Evolutionary conservation across 2,797 vertebrate genomes (phyloP), one percentile per base, ranked within the genome.

Genomic region (Notolepis coatsorum): DNA sequence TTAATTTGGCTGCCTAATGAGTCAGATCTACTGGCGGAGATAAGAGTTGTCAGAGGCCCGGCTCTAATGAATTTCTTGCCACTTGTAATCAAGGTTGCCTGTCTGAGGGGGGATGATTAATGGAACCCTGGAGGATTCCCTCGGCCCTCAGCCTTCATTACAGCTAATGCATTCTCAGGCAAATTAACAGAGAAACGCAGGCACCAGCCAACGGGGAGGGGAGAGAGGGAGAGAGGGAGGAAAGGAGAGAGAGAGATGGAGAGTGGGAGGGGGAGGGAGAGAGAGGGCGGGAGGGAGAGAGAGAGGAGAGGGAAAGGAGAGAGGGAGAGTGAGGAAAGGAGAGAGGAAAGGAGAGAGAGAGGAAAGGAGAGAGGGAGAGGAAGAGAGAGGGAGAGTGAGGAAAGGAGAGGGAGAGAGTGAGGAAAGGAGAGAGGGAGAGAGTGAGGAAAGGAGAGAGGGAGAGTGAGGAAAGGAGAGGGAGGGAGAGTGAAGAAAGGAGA

Each of bases 41-140:
- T 96, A 95, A 95, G 95, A 95, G 95, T 96, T 97, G 96, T 97
- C 95, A 96, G 94, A 94, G 94, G 93, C 94, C 90, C 82, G 87
- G 93, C 93, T 95, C 94, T 96, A 96, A 97, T 97, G 95, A 96
- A 97, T 96, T 96, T 96, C 94, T 96, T 96, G 95, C 94, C 95
- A 96, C 95, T 96, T 97, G 95, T 97, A 97, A 97, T 97, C 96
- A 97, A 96, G 95, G 94, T 95, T 94, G 94, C 93, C 95, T 97
- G 95, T 96, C 95, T 95, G 94, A 95, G 94, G 94, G 94, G 90
- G 88, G 84, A 94, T 96, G 96, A 96, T 96, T 96, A 96, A 96
- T 95, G 94, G 93, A 93, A 87, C 95, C 94, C 95, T 94, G 92
- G 93, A 96, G 95, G 94, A 95, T 95, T 95, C 93, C 94, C 95